Percentiles rank a stretch among this genome's conserved stretches.
These are phyloP conservation scores for Pogonomyrmex barbatus DNA, from an alignment of 1,140 invertebrate species.

Conservation along the genomic window DNA sequence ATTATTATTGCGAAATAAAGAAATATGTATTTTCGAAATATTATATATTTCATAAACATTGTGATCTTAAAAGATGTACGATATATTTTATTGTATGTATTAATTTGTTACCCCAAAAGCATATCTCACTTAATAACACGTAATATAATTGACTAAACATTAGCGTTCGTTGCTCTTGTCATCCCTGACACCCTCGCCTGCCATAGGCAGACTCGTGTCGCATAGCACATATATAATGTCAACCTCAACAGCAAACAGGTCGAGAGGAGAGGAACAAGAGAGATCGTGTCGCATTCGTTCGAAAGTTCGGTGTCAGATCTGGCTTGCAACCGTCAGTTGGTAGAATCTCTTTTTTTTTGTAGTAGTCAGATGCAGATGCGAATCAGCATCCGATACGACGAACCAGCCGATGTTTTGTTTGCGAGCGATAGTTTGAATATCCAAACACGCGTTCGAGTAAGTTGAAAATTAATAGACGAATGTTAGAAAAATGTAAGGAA, in stretches of 20 bases:
- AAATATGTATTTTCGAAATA: neutral
- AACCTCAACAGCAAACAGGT: conserved; percentile 72
- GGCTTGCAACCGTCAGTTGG: conserved; percentile 53
- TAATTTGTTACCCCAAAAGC: conserved; percentile 8
- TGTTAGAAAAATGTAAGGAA: conserved; percentile 57
- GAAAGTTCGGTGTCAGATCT: conserved; percentile 36
- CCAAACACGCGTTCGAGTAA: conserved; percentile 58
- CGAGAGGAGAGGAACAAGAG: conserved; percentile 33
- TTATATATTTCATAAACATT: neutral
- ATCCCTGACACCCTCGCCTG: conserved; percentile 78
- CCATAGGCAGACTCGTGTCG: conserved; percentile 78
- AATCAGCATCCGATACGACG: conserved; percentile 55
- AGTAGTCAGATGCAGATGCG: conserved; percentile 79
- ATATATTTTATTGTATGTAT: neutral
- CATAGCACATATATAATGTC: conserved; percentile 65
- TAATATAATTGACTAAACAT: conserved; percentile 51
- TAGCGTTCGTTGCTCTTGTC: conserved; percentile 58
- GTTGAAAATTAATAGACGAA: conserved; percentile 70
- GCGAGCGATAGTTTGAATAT: conserved; percentile 29
- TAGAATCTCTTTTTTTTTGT: conserved; percentile 71
- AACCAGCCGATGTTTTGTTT: conserved; percentile 59
- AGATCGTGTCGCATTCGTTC: conserved; percentile 20
- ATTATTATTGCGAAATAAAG: neutral
- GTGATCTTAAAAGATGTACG: neutral
- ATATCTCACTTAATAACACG: conserved; percentile 8